Percentiles rank a stretch among this genome's conserved stretches.
Evolutionary conservation across 2,888 invertebrate genomes (phyloP).

Genomic region (Torymus auratus): DNA sequence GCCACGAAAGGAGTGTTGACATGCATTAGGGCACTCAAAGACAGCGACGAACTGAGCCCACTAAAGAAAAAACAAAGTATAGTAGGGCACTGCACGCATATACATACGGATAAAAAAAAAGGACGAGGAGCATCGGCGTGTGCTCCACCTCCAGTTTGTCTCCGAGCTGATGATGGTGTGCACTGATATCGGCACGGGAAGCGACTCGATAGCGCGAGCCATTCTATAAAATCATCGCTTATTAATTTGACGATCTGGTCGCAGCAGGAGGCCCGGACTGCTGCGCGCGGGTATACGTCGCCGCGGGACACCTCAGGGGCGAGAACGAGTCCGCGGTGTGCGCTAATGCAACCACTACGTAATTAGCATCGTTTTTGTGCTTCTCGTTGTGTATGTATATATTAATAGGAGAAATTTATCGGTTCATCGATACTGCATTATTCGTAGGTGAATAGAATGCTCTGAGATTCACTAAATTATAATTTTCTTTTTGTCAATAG

Average conservation of each 20-base stretch:
- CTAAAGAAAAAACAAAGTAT: too few relatives aligned
- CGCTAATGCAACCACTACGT: neutral
- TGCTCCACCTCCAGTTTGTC: too few relatives aligned
- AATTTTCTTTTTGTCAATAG: too few relatives aligned
- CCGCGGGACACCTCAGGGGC: slow-evolving; percentile 64
- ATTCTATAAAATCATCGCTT: slow-evolving; percentile 74
- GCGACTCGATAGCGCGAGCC: neutral
- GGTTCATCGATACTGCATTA: too few relatives aligned
- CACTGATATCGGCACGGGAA: slow-evolving; percentile 4
- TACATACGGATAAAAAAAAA: slow-evolving; percentile 2
- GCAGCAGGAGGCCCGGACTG: slow-evolving; percentile 70
- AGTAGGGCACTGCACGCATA: too few relatives aligned
- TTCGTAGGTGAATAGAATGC: too few relatives aligned
- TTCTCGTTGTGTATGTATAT: neutral
- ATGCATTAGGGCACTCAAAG: too few relatives aligned
- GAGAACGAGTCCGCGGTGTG: too few relatives aligned
- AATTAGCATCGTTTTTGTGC: slow-evolving; percentile 26
- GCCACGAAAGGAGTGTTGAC: too few relatives aligned
- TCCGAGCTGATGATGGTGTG: slow-evolving; percentile 39
- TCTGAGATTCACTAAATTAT: too few relatives aligned
- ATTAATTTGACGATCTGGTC: slow-evolving; percentile 74
- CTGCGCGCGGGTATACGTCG: slow-evolving; percentile 58
- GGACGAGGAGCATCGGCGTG: neutral
- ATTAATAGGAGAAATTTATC: too few relatives aligned
- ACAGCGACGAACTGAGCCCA: too few relatives aligned